Evolutionary conservation across 2,888 invertebrate species (phyloP).

Genomic region (Microctonus aethiopoides): DNA sequence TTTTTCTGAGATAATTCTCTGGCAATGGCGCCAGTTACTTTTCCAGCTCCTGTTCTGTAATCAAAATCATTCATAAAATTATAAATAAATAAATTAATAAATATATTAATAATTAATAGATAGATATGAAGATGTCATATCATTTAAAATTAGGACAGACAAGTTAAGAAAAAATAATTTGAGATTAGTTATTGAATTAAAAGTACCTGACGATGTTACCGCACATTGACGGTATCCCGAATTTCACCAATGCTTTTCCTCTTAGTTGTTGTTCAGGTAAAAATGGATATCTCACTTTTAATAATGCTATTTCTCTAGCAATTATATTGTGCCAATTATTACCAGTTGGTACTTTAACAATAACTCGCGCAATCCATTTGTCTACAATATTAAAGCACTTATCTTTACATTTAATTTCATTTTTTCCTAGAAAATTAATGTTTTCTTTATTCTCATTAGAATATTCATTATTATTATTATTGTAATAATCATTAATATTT

Average conservation of each 20-base stretch:
- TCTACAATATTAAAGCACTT: conserved; percentile 33
- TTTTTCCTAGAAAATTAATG: conserved; percentile 1
- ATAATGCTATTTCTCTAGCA: conserved; percentile 39
- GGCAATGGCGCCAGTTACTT: background rate
- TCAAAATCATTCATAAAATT: too few relatives aligned
- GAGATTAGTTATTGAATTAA: background rate
- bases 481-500: conserved; percentile 24
- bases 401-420: background rate
- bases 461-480: conserved; percentile 21
- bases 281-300: conserved; percentile 43
- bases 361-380: conserved; percentile 34
- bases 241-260: conserved; percentile 42
- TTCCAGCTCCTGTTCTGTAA: background rate
- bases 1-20: background rate
- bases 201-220: conserved; percentile 40
- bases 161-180: too few relatives aligned
- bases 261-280: conserved; percentile 42
- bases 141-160: too few relatives aligned
- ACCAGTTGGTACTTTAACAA: conserved; percentile 20
- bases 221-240: conserved; percentile 41
- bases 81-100: background rate
- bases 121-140: background rate
- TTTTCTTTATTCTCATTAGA: background rate
- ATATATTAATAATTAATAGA: background rate
- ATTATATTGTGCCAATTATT: conserved; percentile 34